Base-by-base conservation (phyloP, 92 coral and sea anemone species). In the Umimayanthus kanabou region DNA sequence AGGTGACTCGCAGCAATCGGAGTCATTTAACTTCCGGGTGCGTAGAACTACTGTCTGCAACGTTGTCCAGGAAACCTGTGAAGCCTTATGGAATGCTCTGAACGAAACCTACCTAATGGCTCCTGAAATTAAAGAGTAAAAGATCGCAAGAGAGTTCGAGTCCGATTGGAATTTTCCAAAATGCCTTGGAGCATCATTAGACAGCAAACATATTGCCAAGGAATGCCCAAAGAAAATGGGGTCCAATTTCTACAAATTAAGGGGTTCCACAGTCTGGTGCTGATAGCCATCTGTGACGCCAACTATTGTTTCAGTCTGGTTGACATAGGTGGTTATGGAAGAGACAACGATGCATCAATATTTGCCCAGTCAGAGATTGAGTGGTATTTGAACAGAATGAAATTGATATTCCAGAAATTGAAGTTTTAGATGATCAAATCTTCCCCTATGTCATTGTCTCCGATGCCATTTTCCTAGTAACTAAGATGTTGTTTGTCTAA, bases 221-320 rank as follows among this genome's bases (percentile, higher is more conserved):
- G n/a, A n/a, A n/a, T n/a, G n/a, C n/a, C n/a, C n/a, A n/a, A n/a
- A n/a, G n/a, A n/a, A n/a, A n/a, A n/a, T n/a, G n/a, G n/a, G n/a
- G n/a, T n/a, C n/a, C n/a, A n/a, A n/a, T n/a, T n/a, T n/a, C n/a
- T n/a, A n/a, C n/a, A n/a, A 79, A 76, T 87, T 58, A 87, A 87
- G 25, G 76, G 82, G 64, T 87, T 87, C 57, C 90, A 87, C 85
- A 87, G 85, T 80, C 58, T 77, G 75, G 85, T 87, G 58, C 76
- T 87, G 49, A 78, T 87, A 79, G 90, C 78, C 83, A 87, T 87
- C n/a, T 87, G 90, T 69, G 90, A 87, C 79, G 85, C 82, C 13
- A 79, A 79, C 8, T 87, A 79, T 66, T 77, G 85, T 25, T 87
- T 87, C 39, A 58, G 71, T 25, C 20, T 78, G n/a, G 85, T 87